Conservation (phyloP, 2,888 invertebrate genomes). For the Calliscelio sp. region DNA sequence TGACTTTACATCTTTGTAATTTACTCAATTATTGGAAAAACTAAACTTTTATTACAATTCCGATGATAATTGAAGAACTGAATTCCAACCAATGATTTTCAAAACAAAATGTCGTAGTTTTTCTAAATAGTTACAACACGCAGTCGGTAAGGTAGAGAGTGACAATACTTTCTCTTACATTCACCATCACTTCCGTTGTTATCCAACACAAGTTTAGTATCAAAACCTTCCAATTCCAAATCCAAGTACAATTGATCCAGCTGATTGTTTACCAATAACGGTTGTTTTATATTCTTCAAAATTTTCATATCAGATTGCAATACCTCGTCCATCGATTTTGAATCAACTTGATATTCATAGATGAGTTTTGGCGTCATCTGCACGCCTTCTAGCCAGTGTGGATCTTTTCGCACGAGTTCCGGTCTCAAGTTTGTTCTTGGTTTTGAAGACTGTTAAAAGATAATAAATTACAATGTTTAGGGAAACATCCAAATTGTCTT, state of each 20-base stretch:
- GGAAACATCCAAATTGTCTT: too few species aligned
- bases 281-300: constrained; percentile 88
- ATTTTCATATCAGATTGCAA: constrained; percentile 88
- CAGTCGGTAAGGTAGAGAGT: constrained; percentile 11
- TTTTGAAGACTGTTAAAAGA: constrained; percentile 48
- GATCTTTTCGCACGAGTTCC: constrained; percentile 85
- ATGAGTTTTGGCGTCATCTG: constrained; percentile 89
- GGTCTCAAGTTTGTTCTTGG: constrained; percentile 5
- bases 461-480: too few species aligned
- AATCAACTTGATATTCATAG: constrained; percentile 90
- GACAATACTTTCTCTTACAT: constrained; percentile 81
- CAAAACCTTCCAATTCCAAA: constrained; percentile 89
- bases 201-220: constrained; percentile 86
- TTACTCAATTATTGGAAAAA: too few species aligned
- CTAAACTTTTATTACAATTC: too few species aligned
- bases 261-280: constrained; percentile 91
- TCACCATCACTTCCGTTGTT: constrained; percentile 87
- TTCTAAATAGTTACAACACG: neutral
- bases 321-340: constrained; percentile 88
- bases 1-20: too few species aligned
- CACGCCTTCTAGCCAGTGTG: constrained; percentile 90
- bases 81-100: too few species aligned
- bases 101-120: too few species aligned
- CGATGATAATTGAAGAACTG: too few species aligned
- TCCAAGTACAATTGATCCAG: constrained; percentile 90